Percentiles rank a stretch among this genome's conserved stretches.
Conservation (phyloP, 1,140 invertebrate species). For the Ceratosolen fusciceps region DNA sequence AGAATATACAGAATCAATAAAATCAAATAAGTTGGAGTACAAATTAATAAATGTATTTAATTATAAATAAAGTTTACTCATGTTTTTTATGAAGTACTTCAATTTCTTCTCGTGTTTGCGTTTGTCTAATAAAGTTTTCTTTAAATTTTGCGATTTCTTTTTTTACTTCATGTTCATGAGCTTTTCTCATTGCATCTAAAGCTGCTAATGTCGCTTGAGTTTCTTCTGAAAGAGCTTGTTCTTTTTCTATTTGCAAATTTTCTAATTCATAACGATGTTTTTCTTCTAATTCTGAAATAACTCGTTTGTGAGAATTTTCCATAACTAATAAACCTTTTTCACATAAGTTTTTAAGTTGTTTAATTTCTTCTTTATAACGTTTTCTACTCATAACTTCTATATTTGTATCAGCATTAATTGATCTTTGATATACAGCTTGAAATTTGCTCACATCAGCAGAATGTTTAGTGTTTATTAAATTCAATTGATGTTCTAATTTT, state of each 20-base stretch:
- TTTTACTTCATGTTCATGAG: conserved; percentile 92
- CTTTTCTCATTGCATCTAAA: conserved; percentile 92
- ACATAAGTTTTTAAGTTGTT: conserved; percentile 85
- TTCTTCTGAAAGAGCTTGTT: conserved; percentile 90
- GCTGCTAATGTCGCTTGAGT: conserved; percentile 87
- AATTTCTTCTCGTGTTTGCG: conserved; percentile 75
- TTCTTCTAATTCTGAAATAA: conserved; percentile 87
- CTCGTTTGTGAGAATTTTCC: conserved; percentile 89
- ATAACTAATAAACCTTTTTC: conserved; percentile 89
- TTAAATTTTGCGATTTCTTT: conserved; percentile 90
- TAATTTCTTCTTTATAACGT: conserved; percentile 88
- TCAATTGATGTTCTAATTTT: conserved; percentile 78
- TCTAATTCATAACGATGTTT: conserved; percentile 85
- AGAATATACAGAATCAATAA: neutral
- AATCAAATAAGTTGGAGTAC: neutral
- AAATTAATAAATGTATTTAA: neutral
- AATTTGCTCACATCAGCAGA: conserved; percentile 82
- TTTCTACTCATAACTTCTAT: conserved; percentile 80
- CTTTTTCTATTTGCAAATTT: conserved; percentile 83
- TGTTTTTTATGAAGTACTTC: conserved; percentile 74
- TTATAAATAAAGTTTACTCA: conserved; percentile 66
- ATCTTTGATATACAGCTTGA: conserved; percentile 78
- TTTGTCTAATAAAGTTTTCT: conserved; percentile 84
- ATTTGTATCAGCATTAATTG: conserved; percentile 66
- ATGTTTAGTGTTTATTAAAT: conserved; percentile 82